phyloP scores from a whole-genome alignment of 2,113 vertebrate species.

The Hippolais icterina region DNA sequence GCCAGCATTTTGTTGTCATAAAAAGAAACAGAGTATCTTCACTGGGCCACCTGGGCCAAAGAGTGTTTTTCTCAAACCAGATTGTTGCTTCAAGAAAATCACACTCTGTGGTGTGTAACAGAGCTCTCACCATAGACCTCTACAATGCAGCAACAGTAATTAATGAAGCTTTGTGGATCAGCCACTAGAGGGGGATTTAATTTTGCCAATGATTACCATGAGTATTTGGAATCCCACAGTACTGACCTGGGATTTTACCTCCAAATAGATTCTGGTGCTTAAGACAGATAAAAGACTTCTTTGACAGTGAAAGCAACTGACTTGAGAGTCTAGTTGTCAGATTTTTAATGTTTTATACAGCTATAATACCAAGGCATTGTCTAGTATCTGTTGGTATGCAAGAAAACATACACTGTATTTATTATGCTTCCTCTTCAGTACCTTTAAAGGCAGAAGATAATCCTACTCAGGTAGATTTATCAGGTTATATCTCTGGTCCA shows the following conservation, averaged over 20 bases:
- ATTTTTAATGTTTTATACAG: not conserved
- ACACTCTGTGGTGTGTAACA: not conserved
- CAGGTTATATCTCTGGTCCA: not conserved
- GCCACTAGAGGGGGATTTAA: slow-evolving; percentile 59
- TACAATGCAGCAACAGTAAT: rapidly evolving
- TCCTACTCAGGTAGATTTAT: not conserved
- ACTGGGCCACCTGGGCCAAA: not conserved
- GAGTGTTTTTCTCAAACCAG: not conserved
- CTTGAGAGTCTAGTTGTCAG: not conserved
- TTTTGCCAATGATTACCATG: not conserved
- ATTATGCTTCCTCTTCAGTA: not conserved
- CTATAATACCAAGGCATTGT: not conserved
- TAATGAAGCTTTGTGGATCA: not conserved
- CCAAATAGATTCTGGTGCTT: not conserved
- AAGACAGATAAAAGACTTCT: not conserved
- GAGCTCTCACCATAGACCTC: not conserved
- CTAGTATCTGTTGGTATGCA: not conserved
- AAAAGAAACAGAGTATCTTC: rapidly evolving
- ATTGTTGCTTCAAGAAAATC: not conserved
- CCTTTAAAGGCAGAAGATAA: not conserved
- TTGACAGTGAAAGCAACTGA: not conserved
- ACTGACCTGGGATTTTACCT: not conserved
- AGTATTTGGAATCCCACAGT: not conserved
- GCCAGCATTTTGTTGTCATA: not conserved
- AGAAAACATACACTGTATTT: not conserved